Evolutionary conservation across 1,140 invertebrate genomes (phyloP), one percentile per base, ranked within the genome.

Genomic region (Batillaria attramentaria): DNA sequence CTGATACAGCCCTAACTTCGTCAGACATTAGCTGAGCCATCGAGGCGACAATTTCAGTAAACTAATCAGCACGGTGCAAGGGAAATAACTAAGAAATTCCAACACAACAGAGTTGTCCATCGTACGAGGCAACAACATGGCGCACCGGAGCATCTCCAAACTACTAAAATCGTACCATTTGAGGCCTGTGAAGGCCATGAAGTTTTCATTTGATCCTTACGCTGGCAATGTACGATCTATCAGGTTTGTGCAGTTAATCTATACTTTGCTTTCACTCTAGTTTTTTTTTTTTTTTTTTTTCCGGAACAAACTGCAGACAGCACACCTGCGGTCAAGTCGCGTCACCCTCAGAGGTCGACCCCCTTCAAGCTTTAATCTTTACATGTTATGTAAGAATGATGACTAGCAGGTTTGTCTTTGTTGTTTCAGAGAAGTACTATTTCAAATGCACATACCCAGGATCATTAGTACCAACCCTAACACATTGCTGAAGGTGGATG

Each of bases 401-500:
- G 18, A 3, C 50, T 20, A 54, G 50, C n/a, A 20, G 31, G 43
- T 72, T 72, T 54, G 20, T 72, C 24, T 70, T 39, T 28, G n/a
- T 43, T 24, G n/a, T 60, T 54, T 3, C 72, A 74, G 72, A 18
- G 50, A 74, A 3, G 72, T 74, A 2, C 33, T 74, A 33, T 74
- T 60, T 39, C 72, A 74, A n/a, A 74, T 74, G 72, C 72, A 74
- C 54, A 18, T 74, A 18, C 46, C 72, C 0, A 74, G n/a, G 35
- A 60, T 74, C 33, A 37, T 35, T 31, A 60, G 50, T 46, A 74
- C 72, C 46, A 74, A 60, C 20, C 72, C 46, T 1, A 41, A 60
- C 35, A 35, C 54, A 18, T 24, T 57, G 46, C 28, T 74, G 50
- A 74, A 74, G n/a, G 50, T 74, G n/a, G 72, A 74, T 37, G 54